Evolutionary conservation across 2,113 vertebrate genomes (phyloP), one percentile per base, ranked within the genome.

Genomic region (Gobius niger): DNA sequence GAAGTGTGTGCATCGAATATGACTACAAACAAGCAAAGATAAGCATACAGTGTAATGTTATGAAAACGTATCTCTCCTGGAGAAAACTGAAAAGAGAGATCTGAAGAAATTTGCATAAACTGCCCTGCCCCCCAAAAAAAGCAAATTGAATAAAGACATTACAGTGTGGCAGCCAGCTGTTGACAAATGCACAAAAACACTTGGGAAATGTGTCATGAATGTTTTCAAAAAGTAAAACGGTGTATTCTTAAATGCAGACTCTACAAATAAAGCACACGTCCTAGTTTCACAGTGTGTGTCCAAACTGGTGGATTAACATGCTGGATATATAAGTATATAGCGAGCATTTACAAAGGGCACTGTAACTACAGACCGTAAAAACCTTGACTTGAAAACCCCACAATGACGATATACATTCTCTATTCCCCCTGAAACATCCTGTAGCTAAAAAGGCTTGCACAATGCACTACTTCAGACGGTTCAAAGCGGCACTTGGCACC

Each of bases 361-460:
- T 19, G 52, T 19, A 53, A 53, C 9, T 54, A 41, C n/a, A 59
- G 56, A 41, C 11, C 15, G 40, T 60, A 60, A 60, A 60, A 44
- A 41, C 63, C 42, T 81, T 86, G 63, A 52, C 9, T 46, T 44
- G 53, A 76, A 77, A 70, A 15, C 57, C 67, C 57, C 60, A 54
- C 19, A 44, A 60, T 64, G 34, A 70, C 44, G 15, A 59, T 41
- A 41, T 41, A 13, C 41, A 41, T 42, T 16, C 40, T 8, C 42
- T 44, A 60, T n/a, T 60, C n/a, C 57, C 40, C 57, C 15, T 50
- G 34, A 75, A 65, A 77, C 42, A 47, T 40, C 7, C n/a, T 9
- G 7, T 3, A 40, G 64, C 67, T 77, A 40, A 68, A 47, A 70
- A 53, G 42, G 67, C 72, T 64, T 71, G 9, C 50, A 49, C 19